Base-by-base conservation (phyloP, 2,797 vertebrate genomes). In the Acomys russatus region DNA sequence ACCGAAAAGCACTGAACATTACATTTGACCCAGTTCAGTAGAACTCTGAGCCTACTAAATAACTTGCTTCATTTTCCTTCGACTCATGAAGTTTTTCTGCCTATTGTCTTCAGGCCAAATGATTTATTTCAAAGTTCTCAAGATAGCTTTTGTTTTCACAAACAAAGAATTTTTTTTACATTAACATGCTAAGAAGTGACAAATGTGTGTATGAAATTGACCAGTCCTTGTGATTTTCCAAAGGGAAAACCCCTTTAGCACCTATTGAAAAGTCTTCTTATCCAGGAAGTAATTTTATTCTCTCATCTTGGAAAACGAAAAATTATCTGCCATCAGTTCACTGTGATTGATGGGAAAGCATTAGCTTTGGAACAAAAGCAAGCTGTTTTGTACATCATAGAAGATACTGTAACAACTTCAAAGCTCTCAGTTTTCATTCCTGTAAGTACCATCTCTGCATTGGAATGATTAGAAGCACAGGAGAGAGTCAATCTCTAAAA, bases 111-210 rank as follows among this genome's bases (percentile, higher is more conserved):
- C 8, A 1, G 90, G 86, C 63, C 64, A 90, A 4, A 30, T 38
- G 76, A 92, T 59, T 94, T 56, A 68, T 92, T 92, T 96, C 85
- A 92, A 83, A 94, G 63, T 18, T 88, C 82, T 96, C 44, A 94
- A 68, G 38, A 86, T 74, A 85, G 49, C 78, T 88, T 78, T 90
- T 91, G 3, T 59, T 97, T 96, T 95, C 63, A 92, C 93, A 94
- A 96, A 61, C 64, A 90, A 22, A 51, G 9, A 80, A 80, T 94
- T 95, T 95, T 95, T 91, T 96, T 94, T 76, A 92, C 14, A 91
- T 91, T 59, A 97, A 91, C 38, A 70, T 91, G 79, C 88, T 91
- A 94, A 82, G 51, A 96, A 96, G 79, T 90, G 82, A 96, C 63
- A 95, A 87, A 94, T 78, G 66, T 74, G 56, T 33, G 44, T n/a